A percentile compares a stretch with the other conserved stretches of the same genome.
Conservation (phyloP, 2,113 vertebrate species). For the Emydura subglobosa region DNA sequence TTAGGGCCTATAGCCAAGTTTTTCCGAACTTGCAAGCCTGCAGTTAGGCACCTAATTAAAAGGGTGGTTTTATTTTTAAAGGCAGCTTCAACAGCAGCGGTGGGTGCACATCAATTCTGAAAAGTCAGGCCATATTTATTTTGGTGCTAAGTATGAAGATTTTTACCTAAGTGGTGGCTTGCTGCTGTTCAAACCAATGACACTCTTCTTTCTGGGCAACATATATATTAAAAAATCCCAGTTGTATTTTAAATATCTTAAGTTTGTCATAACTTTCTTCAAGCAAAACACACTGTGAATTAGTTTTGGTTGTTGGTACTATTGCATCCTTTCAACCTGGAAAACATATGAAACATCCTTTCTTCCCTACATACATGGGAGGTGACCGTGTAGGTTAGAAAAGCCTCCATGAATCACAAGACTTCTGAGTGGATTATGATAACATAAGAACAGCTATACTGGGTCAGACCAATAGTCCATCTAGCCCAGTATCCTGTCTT, state of each 20-base stretch:
- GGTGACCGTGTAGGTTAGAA: background rate
- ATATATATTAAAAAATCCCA: background rate
- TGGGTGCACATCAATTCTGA: background rate
- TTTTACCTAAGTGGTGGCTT: background rate
- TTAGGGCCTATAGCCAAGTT: background rate
- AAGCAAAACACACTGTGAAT: background rate
- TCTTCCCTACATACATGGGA: background rate
- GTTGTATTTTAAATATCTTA: background rate
- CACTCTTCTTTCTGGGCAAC: background rate
- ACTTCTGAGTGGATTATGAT: background rate
- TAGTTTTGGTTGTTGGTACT: background rate
- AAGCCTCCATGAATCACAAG: conserved; percentile 1
- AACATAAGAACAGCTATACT: too few species aligned
- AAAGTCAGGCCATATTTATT: background rate
- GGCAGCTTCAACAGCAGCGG: background rate
- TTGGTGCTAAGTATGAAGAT: background rate
- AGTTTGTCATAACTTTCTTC: background rate
- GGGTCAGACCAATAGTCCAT: too few species aligned
- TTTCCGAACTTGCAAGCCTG: background rate
- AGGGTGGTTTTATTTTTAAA: background rate
- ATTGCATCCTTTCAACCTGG: background rate
- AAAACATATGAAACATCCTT: background rate
- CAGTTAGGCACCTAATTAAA: conserved; percentile 21
- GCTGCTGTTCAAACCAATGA: background rate
- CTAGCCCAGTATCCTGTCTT: too few species aligned